A percentile compares a stretch with the other conserved stretches of the same genome.
Conservation (phyloP, 1,140 invertebrate species). For the Ganaspis sp. region DNA sequence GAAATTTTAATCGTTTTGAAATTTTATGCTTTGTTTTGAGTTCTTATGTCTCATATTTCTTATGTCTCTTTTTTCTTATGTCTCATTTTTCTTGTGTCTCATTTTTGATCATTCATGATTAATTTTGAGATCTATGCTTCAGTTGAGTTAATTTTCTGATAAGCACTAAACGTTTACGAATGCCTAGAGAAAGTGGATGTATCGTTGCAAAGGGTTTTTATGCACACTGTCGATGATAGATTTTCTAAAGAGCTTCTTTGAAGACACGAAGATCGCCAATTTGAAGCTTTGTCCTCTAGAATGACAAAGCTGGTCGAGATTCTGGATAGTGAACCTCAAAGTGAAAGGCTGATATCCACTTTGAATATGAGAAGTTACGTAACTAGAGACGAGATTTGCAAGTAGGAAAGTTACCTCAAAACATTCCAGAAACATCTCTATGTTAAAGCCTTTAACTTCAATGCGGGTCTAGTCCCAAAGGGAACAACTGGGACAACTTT, state of each 20-base stretch:
- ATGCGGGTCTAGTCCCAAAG: not conserved
- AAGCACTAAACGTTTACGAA: too few species aligned
- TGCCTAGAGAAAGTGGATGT: too few species aligned
- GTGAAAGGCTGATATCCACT: slow-evolving; percentile 24
- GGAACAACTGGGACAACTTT: not conserved
- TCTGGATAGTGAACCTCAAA: slow-evolving; percentile 21
- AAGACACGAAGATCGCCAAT: slow-evolving; percentile 1
- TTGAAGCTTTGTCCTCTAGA: slow-evolving; percentile 15
- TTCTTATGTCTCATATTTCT: too few species aligned
- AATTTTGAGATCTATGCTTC: too few species aligned
- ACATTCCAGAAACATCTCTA: slow-evolving; percentile 11
- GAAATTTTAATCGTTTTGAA: too few species aligned
- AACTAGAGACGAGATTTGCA: slow-evolving; percentile 5
- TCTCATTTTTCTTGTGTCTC: too few species aligned
- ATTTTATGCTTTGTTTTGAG: too few species aligned
- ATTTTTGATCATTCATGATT: too few species aligned
- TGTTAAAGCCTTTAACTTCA: not conserved
- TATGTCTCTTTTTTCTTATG: too few species aligned
- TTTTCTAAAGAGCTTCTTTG: not conserved
- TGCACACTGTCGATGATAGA: not conserved
- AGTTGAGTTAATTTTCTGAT: too few species aligned
- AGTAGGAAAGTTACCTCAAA: not conserved
- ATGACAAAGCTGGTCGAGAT: slow-evolving; percentile 6
- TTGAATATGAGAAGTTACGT: slow-evolving; percentile 22
- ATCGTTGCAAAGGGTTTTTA: too few species aligned